Evolutionary conservation across 1,140 invertebrate genomes (phyloP).

Genomic region (Listronotus oregonensis): DNA sequence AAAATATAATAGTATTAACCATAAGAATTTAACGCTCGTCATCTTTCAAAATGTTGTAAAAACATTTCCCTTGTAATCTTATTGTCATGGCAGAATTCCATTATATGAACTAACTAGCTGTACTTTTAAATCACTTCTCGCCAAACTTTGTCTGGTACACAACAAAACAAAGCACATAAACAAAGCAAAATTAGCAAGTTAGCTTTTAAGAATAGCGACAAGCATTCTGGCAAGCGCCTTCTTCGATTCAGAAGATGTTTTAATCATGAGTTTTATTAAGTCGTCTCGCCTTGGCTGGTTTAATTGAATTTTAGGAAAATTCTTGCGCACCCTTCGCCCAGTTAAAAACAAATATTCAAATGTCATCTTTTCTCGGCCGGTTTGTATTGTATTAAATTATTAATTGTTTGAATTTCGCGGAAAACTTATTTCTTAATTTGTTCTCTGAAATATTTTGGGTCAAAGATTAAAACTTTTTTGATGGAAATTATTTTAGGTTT

Average conservation of each 20-base stretch:
- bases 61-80: too few species aligned
- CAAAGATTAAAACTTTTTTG: too few species aligned
- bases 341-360: conserved; percentile 32
- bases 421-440: conserved; percentile 4
- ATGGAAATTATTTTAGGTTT: too few species aligned
- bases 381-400: conserved; percentile 19
- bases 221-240: conserved; percentile 18
- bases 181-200: conserved; percentile 18
- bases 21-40: too few species aligned
- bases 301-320: conserved; percentile 46
- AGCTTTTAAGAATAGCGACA: conserved; percentile 17
- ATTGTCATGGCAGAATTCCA: not conserved
- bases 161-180: conserved; percentile 17
- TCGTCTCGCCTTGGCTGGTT: conserved; percentile 39
- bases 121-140: conserved; percentile 9
- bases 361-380: conserved; percentile 25
- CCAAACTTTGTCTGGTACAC: conserved; percentile 1
- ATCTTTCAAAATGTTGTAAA: too few species aligned
- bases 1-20: too few species aligned
- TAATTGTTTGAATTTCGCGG: conserved; percentile 15
- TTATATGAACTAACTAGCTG: not conserved
- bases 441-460: not conserved
- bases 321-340: conserved; percentile 41
- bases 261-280: conserved; percentile 48
- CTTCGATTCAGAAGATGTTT: conserved; percentile 36